A percentile compares a stretch with the other conserved stretches of the same genome.
Evolutionary conservation across 2,113 vertebrate species (phyloP).

Genomic region (sheep (Ovis aries)): ARS-UI_Ramb_v3.0 NC_056067.1:30959001-30959500

Average conservation of each 20-base stretch:
- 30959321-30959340: neutral
- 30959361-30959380: neutral
- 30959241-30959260: neutral
- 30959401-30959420: neutral
- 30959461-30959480: neutral
- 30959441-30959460: neutral
- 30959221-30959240: neutral
- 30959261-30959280: neutral
- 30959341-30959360: neutral
- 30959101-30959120: neutral
- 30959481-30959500: neutral
- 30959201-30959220: too few relatives aligned
- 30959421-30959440: neutral
- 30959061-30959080: neutral
- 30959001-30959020: neutral
- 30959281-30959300: neutral
- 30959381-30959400: neutral
- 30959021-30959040: neutral
- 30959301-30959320: neutral
- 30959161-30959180: neutral
- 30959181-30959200: neutral
- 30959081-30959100: neutral
- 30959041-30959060: neutral
- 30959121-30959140: neutral
- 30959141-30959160: neutral